These are phyloP conservation scores for Megaleporinus macrocephalus DNA, from an alignment of 2,113 vertebrate genomes.

Conservation along the genomic window DNA sequence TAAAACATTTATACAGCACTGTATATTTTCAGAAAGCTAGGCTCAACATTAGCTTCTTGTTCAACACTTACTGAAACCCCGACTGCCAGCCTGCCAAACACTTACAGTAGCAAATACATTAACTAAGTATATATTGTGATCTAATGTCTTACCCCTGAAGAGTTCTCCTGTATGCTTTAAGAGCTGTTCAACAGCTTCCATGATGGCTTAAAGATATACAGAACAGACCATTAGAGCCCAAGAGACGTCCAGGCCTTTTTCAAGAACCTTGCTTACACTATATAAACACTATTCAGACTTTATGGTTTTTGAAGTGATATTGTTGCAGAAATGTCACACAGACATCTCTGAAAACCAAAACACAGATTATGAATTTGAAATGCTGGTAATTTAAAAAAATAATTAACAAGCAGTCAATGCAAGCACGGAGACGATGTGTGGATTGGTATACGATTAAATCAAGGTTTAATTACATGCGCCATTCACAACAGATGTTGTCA, in stretches of 20 bases:
- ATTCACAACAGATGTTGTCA: too few species aligned
- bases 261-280: constrained; percentile 13
- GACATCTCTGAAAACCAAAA: not conserved
- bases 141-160: not conserved
- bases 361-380: not conserved
- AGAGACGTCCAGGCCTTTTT: constrained; percentile 5
- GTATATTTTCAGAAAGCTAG: too few species aligned
- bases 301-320: not conserved
- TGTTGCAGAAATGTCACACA: not conserved
- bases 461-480: too few species aligned
- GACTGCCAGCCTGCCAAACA: not conserved
- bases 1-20: too few species aligned
- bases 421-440: too few species aligned
- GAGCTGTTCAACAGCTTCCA: not conserved
- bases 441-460: too few species aligned
- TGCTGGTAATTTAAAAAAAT: too few species aligned
- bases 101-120: not conserved
- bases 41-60: too few species aligned
- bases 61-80: not conserved
- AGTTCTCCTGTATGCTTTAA: not conserved
- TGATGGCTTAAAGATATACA: not conserved
- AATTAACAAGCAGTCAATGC: too few species aligned
- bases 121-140: not conserved
- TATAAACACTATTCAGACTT: not conserved
- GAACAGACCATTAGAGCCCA: not conserved